A percentile compares a stretch with the other conserved stretches of the same genome.
These are phyloP conservation scores for Octomys mimax DNA, from an alignment of 2,797 vertebrate genomes.

Conservation along the genomic window DNA sequence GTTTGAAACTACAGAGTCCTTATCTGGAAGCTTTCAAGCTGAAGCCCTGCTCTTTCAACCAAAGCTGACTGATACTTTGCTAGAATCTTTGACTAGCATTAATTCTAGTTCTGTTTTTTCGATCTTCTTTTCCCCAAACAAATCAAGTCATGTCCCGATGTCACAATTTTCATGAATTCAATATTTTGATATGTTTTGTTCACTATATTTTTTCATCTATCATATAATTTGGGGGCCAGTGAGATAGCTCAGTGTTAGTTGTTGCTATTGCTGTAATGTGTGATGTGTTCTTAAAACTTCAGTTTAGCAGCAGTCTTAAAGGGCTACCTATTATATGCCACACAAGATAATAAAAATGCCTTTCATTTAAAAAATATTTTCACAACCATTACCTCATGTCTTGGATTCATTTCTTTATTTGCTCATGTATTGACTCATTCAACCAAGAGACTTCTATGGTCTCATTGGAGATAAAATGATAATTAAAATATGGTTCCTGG, in stretches of 20 bases:
- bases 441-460: constrained; percentile 53
- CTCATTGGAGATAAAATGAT: constrained; percentile 62
- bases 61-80: constrained; percentile 40
- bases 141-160: background rate
- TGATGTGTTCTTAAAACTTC: background rate
- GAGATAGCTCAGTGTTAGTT: background rate
- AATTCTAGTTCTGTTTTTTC: background rate
- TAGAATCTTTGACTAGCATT: constrained; percentile 30
- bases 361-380: constrained; percentile 59
- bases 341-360: background rate
- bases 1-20: background rate
- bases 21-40: background rate
- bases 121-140: background rate
- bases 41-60: background rate
- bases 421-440: constrained; percentile 67
- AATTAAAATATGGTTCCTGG: constrained; percentile 69
- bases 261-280: background rate
- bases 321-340: background rate
- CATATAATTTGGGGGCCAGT: background rate
- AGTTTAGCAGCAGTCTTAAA: background rate
- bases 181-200: constrained; percentile 48
- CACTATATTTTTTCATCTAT: constrained; percentile 14
- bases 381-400: background rate
- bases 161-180: background rate
- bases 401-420: constrained; percentile 77